Percentiles rank a stretch among this genome's conserved stretches.
Conservation (phyloP, 2,888 invertebrate species). For the Caenorhabditis panamensis region DNA sequence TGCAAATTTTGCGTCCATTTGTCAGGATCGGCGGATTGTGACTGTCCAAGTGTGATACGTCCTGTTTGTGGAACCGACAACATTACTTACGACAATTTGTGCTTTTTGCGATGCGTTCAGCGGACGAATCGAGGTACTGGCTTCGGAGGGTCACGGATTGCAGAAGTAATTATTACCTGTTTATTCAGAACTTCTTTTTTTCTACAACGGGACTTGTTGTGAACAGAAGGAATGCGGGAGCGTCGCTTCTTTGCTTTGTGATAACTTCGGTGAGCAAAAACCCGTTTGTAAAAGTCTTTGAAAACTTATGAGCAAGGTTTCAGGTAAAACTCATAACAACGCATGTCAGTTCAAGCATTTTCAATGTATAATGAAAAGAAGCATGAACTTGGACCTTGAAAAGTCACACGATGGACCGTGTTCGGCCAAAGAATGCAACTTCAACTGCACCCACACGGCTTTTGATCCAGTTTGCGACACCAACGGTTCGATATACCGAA, state of each 20-base stretch:
- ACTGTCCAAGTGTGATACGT: conserved; percentile 68
- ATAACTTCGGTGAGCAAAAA: conserved; percentile 72
- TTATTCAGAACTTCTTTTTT: conserved; percentile 66
- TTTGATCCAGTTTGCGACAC: conserved; percentile 74
- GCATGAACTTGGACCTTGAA: conserved; percentile 20
- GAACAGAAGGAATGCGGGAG: conserved; percentile 68
- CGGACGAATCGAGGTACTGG: conserved; percentile 43
- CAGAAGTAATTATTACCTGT: conserved; percentile 5
- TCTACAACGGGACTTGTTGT: conserved; percentile 77
- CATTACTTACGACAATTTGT: conserved; percentile 73
- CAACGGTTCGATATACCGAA: conserved; percentile 68
- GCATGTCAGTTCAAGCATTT: conserved; percentile 60
- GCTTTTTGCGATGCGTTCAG: conserved; percentile 71
- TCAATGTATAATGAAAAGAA: conserved; percentile 57
- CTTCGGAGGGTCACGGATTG: conserved; percentile 8
- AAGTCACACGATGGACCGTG: conserved; percentile 60
- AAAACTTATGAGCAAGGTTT: neutral
- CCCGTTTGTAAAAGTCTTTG: neutral
- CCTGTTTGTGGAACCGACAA: conserved; percentile 78
- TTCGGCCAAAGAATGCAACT: conserved; percentile 48
- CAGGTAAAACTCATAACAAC: conserved; percentile 67
- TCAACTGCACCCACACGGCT: conserved; percentile 61
- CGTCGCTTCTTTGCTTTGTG: conserved; percentile 71
- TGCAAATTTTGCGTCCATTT: conserved; percentile 49
- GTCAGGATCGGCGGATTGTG: conserved; percentile 63